These are phyloP conservation scores for Myotis lucifugus DNA, from an alignment of 2,113 vertebrate species.

Conservation along the genomic window DNA sequence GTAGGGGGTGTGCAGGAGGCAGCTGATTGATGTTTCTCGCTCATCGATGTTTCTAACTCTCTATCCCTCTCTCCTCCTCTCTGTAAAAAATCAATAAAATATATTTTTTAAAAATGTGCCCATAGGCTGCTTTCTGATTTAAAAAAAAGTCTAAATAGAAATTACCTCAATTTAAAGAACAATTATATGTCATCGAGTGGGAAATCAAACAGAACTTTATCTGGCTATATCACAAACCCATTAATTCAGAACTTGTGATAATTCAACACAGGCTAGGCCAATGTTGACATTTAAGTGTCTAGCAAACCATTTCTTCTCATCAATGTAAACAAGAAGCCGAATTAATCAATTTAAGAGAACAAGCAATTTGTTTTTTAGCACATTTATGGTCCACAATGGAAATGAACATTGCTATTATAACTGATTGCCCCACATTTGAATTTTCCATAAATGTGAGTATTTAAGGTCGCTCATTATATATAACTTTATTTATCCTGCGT, in stretches of 20 bases:
- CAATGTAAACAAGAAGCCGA: background rate
- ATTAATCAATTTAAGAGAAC: conserved; percentile 29
- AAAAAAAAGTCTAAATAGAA: background rate
- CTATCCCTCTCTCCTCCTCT: too few relatives aligned
- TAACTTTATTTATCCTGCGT: background rate
- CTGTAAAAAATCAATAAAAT: too few relatives aligned
- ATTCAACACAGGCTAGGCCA: background rate
- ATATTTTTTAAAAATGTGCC: background rate
- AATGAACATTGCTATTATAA: background rate
- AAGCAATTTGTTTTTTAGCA: background rate
- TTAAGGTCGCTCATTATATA: background rate
- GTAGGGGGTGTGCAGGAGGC: too few relatives aligned
- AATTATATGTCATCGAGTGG: background rate
- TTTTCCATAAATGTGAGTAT: conserved; percentile 17
- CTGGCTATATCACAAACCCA: conserved; percentile 9
- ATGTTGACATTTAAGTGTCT: background rate
- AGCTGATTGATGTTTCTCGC: too few relatives aligned
- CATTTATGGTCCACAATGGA: background rate
- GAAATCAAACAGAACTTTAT: background rate
- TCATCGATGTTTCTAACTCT: too few relatives aligned
- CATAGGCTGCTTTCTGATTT: background rate
- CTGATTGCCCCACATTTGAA: background rate
- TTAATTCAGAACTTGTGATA: background rate
- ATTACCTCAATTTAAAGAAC: background rate
- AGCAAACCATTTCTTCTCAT: background rate